Percentiles rank a stretch among this genome's conserved stretches.
Evolutionary conservation across 2,113 vertebrate species (phyloP).

Genomic region (Coturnix japonica): DNA sequence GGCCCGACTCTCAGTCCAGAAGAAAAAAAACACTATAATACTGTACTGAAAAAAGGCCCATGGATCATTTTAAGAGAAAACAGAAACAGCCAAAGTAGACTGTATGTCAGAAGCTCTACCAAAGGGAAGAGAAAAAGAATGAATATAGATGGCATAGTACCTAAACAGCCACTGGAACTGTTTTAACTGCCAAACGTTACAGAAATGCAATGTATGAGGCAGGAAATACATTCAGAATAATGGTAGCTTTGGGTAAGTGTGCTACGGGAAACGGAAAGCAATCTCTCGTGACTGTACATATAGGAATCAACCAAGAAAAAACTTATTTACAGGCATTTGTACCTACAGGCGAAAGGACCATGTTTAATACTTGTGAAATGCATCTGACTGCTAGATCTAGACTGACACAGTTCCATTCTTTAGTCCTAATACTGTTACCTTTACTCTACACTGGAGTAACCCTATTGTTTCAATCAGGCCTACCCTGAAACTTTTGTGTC

Average conservation of each 20-base stretch:
- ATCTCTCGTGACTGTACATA: not conserved
- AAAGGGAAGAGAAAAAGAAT: not conserved
- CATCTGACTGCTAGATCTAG: not conserved
- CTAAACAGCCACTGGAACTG: not conserved
- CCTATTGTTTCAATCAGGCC: not conserved
- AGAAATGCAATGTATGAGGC: not conserved
- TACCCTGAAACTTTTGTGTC: not conserved
- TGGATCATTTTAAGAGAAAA: not conserved
- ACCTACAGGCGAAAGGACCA: not conserved
- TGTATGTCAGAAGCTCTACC: not conserved
- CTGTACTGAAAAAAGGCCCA: not conserved
- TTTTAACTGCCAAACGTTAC: constrained; percentile 5
- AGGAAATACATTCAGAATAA: constrained; percentile 57
- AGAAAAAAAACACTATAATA: not conserved
- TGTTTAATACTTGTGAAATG: constrained; percentile 46
- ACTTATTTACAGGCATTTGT: constrained; percentile 22
- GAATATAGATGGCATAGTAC: not conserved
- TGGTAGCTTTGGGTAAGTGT: not conserved
- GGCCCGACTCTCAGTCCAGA: not conserved
- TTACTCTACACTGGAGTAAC: not conserved
- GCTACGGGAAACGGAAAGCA: not conserved
- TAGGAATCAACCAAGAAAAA: not conserved
- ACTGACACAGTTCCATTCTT: not conserved
- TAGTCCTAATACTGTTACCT: not conserved
- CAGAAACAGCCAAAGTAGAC: constrained; percentile 2